phyloP scores from a whole-genome alignment of 2,888 invertebrate genomes.

The Aphidoletes aphidimyza region DNA sequence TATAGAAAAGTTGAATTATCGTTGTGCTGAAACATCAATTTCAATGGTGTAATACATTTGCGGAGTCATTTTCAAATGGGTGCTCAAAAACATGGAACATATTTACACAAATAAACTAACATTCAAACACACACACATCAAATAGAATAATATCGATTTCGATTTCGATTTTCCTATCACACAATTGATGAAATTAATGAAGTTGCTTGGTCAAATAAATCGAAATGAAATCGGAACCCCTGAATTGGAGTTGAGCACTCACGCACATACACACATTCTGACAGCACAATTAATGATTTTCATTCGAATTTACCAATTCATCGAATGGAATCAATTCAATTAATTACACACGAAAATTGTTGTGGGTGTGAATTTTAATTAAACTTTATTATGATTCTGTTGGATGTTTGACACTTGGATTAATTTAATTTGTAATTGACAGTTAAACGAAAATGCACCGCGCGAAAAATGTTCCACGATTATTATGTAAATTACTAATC shows the following conservation, averaged over 20 bases:
- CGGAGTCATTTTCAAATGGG: not conserved
- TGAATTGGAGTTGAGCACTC: not conserved
- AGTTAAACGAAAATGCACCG: no score
- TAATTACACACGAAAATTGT: not conserved
- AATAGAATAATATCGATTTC: not conserved
- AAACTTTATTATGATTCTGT: no score
- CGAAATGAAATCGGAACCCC: not conserved
- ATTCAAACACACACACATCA: no score
- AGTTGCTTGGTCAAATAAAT: constrained; percentile 12
- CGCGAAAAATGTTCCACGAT: not conserved
- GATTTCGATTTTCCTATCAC: not conserved
- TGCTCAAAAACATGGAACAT: not conserved
- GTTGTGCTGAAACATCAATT: constrained; percentile 44
- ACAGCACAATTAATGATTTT: not conserved
- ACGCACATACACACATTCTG: constrained; percentile 23
- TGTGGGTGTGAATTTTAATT: not conserved
- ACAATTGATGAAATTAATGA: not conserved
- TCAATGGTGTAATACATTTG: not conserved
- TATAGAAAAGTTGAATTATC: constrained; percentile 16
- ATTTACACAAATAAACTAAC: not conserved
- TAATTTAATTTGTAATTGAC: no score
- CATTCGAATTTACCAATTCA: constrained; percentile 14
- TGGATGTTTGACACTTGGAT: no score
- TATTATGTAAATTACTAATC: not conserved
- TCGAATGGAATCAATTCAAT: not conserved